Evolutionary conservation across 1,140 invertebrate species (phyloP).

Genomic region (Monochamus saltuarius): DNA sequence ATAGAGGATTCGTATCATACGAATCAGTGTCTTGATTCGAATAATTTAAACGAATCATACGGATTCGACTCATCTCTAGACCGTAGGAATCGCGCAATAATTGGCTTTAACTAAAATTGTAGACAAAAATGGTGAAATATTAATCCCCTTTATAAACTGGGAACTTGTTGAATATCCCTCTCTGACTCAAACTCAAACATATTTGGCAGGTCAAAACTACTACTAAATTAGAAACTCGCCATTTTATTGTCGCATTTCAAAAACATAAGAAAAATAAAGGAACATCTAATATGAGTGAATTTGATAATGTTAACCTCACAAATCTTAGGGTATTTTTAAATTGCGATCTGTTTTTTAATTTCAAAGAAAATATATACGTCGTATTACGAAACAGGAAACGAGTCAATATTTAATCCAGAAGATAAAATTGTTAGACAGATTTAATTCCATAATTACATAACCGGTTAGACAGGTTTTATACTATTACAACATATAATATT

Average conservation of each 20-base stretch:
- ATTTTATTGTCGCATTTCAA: constrained; percentile 25
- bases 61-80: too few relatives aligned
- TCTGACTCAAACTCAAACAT: constrained; percentile 10
- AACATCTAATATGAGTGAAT: constrained; percentile 17
- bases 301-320: constrained; percentile 19
- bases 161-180: constrained; percentile 22
- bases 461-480: too few relatives aligned
- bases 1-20: too few relatives aligned
- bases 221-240: constrained; percentile 18
- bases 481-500: too few relatives aligned
- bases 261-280: constrained; percentile 12
- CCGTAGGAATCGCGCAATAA: constrained; percentile 13
- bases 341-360: constrained; percentile 38
- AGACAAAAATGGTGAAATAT: constrained; percentile 23
- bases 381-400: constrained; percentile 31
- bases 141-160: constrained; percentile 26
- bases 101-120: constrained; percentile 21
- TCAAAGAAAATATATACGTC: constrained; percentile 28
- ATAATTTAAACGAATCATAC: too few relatives aligned
- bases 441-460: too few relatives aligned
- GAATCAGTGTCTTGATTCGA: too few relatives aligned
- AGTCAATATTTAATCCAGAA: constrained; percentile 7
- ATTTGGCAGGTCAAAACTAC: constrained; percentile 36
- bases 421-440: too few relatives aligned
- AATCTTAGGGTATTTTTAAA: constrained; percentile 22